A percentile compares a stretch with the other conserved stretches of the same genome.
Conservation (phyloP, 2,888 invertebrate genomes). For the Conchocele bisecta region DNA sequence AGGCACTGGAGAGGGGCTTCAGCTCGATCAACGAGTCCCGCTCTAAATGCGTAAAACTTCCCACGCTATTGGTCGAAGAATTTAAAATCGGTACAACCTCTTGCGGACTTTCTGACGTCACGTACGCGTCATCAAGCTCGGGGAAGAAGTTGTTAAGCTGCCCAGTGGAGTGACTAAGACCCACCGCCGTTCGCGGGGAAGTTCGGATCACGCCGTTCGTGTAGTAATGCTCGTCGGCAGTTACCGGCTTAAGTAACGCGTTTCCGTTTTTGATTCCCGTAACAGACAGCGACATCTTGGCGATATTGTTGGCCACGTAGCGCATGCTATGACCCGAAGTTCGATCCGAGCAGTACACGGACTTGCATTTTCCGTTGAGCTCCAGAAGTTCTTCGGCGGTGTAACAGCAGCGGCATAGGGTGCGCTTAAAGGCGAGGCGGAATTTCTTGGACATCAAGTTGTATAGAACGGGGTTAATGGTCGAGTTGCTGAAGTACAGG, state of each 20-base stretch:
- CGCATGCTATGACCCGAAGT: slow-evolving; percentile 19
- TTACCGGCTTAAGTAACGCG: slow-evolving; percentile 28
- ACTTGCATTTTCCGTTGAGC: slow-evolving; percentile 47
- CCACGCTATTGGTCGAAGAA: slow-evolving; percentile 28
- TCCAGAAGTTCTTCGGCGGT: slow-evolving; percentile 42
- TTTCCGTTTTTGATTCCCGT: slow-evolving; percentile 27
- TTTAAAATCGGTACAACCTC: slow-evolving; percentile 6
- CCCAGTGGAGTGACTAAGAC: slow-evolving; percentile 30
- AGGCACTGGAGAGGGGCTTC: slow-evolving; percentile 33
- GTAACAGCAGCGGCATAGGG: slow-evolving; percentile 45
- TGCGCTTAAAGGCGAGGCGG: slow-evolving; percentile 48
- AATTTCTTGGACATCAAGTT: slow-evolving; percentile 54
- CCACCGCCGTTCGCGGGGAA: slow-evolving; percentile 10
- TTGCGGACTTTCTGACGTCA: too few relatives aligned
- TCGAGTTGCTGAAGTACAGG: slow-evolving; percentile 48
- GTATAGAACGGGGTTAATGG: slow-evolving; percentile 47
- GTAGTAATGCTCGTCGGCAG: neutral
- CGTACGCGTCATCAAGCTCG: slow-evolving; percentile 14
- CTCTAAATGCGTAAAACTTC: slow-evolving; percentile 41
- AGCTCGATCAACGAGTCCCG: slow-evolving; percentile 37
- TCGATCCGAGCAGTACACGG: slow-evolving; percentile 45
- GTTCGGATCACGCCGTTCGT: slow-evolving; percentile 20
- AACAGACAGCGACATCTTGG: slow-evolving; percentile 21
- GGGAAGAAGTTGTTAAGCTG: slow-evolving; percentile 40
- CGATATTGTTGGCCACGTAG: slow-evolving; percentile 14